These are phyloP conservation scores for Gonocerus acuteangulatus DNA, from an alignment of 2,888 invertebrate species.

Conservation along the genomic window DNA sequence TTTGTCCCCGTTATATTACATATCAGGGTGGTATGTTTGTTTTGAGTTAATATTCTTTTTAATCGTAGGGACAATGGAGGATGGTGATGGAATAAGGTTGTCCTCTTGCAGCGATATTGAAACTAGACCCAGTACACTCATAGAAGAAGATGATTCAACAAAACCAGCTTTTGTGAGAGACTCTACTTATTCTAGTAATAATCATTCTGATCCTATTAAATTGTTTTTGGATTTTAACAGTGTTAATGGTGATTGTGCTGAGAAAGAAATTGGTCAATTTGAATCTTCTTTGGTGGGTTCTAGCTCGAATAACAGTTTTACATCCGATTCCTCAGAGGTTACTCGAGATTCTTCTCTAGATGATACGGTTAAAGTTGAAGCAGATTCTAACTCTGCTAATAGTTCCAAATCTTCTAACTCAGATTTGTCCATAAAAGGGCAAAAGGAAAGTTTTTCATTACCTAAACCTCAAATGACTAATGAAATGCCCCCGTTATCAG, in stretches of 20 bases:
- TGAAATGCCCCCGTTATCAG: background rate
- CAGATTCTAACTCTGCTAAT: background rate
- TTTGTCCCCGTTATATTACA: too few species aligned
- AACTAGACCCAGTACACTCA: background rate
- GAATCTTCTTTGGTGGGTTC: background rate
- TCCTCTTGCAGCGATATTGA: background rate
- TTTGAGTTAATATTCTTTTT: too few species aligned
- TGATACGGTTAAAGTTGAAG: background rate
- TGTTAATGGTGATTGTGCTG: slow-evolving; percentile 20
- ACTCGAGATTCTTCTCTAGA: slow-evolving; percentile 1
- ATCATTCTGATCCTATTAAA: background rate
- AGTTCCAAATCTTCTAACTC: slow-evolving; percentile 10
- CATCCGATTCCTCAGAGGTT: background rate
- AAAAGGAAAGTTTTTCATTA: background rate
- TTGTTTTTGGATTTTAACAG: slow-evolving; percentile 8
- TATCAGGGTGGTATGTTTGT: too few species aligned
- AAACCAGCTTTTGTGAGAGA: slow-evolving; percentile 6
- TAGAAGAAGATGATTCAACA: background rate
- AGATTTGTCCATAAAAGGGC: background rate
- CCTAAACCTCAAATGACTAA: background rate
- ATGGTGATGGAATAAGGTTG: slow-evolving; percentile 4
- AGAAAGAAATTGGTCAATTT: slow-evolving; percentile 1
- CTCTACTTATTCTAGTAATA: background rate
- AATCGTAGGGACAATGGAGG: slow-evolving; percentile 6
- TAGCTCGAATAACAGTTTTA: slow-evolving; percentile 8